These are phyloP conservation scores for Spea bombifrons DNA, from an alignment of 2,113 vertebrate species.

Conservation along the genomic window DNA sequence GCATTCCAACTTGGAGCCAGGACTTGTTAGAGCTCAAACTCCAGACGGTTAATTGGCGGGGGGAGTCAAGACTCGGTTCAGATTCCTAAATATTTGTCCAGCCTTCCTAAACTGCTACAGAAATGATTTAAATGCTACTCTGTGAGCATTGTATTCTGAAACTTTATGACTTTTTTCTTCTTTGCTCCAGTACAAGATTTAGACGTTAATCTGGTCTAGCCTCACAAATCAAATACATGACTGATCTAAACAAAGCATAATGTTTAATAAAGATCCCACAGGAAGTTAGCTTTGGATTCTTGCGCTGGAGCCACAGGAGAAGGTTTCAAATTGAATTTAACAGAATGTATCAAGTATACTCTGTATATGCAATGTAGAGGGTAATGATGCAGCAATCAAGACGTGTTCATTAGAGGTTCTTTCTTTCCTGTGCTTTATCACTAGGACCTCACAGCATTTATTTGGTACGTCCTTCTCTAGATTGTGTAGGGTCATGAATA, in stretches of 20 bases:
- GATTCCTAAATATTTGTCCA: background rate
- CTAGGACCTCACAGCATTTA: too few species aligned
- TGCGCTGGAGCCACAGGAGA: too few species aligned
- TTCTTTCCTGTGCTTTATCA: too few species aligned
- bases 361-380: too few species aligned
- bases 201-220: too few species aligned
- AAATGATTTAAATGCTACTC: background rate
- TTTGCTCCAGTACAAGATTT: background rate
- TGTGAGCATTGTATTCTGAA: background rate
- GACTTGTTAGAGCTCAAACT: background rate
- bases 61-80: background rate
- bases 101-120: background rate
- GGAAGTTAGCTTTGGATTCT: too few species aligned
- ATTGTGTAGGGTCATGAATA: background rate
- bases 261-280: background rate
- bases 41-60: background rate
- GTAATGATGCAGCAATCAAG: too few species aligned
- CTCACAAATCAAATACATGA: too few species aligned
- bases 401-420: too few species aligned
- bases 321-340: too few species aligned
- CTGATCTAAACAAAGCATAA: background rate
- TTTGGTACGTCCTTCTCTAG: too few species aligned
- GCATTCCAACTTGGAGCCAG: constrained; percentile 13
- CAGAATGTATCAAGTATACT: too few species aligned
- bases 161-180: background rate